These are phyloP conservation scores for Coreoperca whiteheadi DNA, from an alignment of 2,113 vertebrate species.

Conservation along the genomic window DNA sequence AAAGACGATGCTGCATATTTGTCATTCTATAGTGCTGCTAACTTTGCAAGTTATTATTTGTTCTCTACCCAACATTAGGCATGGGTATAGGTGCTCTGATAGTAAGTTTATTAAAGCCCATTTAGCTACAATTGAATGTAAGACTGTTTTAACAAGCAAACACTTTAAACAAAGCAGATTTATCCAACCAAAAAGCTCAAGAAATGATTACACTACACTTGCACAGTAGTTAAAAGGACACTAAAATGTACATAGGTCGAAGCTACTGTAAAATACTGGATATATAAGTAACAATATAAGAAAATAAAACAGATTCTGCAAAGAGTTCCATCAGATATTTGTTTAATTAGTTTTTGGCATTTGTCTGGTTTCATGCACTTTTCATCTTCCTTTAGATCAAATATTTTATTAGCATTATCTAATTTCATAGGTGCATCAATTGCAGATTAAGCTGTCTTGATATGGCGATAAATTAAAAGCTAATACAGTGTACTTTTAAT, in stretches of 20 bases:
- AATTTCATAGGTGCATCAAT: background rate
- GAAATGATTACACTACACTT: too few species aligned
- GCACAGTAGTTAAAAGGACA: background rate
- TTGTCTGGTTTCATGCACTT: background rate
- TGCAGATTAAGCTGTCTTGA: background rate
- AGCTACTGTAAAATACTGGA: background rate
- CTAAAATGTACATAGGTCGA: background rate
- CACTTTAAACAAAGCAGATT: background rate
- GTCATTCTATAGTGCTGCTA: background rate
- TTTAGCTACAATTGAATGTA: background rate
- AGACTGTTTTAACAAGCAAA: background rate
- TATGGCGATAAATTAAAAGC: background rate
- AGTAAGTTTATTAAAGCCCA: too few species aligned
- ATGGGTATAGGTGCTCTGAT: background rate
- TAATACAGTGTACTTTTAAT: background rate
- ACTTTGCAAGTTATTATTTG: background rate
- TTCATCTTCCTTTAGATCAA: background rate
- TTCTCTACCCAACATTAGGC: background rate
- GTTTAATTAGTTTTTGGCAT: background rate
- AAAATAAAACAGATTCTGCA: background rate
- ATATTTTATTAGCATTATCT: background rate
- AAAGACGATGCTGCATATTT: background rate
- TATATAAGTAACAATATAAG: background rate
- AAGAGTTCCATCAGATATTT: background rate
- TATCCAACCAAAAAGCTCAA: background rate